Base-by-base conservation (phyloP, 2,113 vertebrate species). In the Odocoileus virginianus region DNA sequence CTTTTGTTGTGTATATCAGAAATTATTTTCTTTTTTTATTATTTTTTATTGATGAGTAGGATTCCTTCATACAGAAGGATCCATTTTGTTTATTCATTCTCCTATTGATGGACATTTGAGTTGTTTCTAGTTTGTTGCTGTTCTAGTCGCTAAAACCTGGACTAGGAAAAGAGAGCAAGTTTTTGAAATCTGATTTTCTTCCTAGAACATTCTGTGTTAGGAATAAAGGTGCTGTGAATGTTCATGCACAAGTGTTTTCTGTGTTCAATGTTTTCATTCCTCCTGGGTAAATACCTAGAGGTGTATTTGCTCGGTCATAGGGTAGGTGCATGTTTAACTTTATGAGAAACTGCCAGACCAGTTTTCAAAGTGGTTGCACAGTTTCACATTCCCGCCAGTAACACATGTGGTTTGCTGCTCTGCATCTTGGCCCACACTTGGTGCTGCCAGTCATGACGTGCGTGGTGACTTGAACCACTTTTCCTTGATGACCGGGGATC, bases 191-290 rank as follows among this genome's bases (percentile, higher is more conserved):
- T 87, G 33, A 78, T 84, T 92, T 98, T 92, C 79, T 87, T 92
- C 25, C 81, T 82, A 28, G 16, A 87, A 45, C 74, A 52, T 86
- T 93, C 45, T 74, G 78, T 55, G 2, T 84, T 64, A 74, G 33
- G 19, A 94, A 47, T 83, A 87, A 64, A 84, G 27, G 40, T 76
- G 58, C 81, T 74, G 13, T 87, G 90, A 94, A 54, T 52, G 45
- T 54, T 52, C 36, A 71, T 36, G 19, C 28, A 78, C 55, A 90
- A 60, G 60, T 83, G 50, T 93, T 57, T 79, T 84, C 54, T 81
- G 74, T 96, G 81, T 95, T 67, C 54, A 60, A 1, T 92, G 43
- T 95, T 97, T 95, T 87, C 57, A 16, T 92, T 93, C 94, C 87
- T 97, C 84, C 85, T 93, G 40, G 19, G 55, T 90, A 95, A 92